These are phyloP conservation scores for Pongo pygmaeus DNA, from an alignment of 2,113 vertebrate species.

Conservation along the genomic window DNA sequence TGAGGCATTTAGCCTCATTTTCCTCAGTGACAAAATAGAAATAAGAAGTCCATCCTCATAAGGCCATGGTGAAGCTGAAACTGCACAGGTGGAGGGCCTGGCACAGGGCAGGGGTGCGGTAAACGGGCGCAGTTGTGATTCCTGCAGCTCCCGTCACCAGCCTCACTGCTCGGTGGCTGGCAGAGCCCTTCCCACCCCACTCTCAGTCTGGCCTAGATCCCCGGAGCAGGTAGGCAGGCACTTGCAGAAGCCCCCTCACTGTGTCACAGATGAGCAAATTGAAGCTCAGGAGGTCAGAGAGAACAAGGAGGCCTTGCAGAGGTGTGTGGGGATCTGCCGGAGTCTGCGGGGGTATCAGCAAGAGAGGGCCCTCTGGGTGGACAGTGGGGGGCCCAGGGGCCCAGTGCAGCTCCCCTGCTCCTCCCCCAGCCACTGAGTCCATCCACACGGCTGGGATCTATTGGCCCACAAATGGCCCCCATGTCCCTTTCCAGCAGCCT, in stretches of 20 bases:
- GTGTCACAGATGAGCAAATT: not conserved
- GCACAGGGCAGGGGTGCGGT: not conserved
- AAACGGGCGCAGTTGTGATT: accelerated
- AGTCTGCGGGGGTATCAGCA: not conserved
- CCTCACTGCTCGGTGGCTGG: too few species aligned
- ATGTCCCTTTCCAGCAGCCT: conserved; percentile 43
- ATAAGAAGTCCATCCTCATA: not conserved
- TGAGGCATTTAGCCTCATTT: not conserved
- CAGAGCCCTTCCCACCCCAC: not conserved
- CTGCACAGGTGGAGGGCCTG: not conserved
- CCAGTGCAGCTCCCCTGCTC: not conserved
- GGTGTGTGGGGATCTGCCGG: too few species aligned
- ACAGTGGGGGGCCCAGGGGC: not conserved
- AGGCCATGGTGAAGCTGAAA: not conserved
- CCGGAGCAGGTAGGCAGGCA: not conserved
- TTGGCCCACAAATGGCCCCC: conserved; percentile 2
- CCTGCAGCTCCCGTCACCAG: not conserved
- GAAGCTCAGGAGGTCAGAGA: not conserved
- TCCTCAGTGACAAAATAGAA: not conserved
- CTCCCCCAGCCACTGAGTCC: not conserved
- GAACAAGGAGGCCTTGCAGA: not conserved
- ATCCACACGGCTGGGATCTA: not conserved
- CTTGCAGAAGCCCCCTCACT: not conserved
- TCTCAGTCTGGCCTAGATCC: not conserved
- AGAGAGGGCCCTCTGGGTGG: not conserved